Evolutionary conservation across 2,888 invertebrate genomes (phyloP).

Genomic region (Octonoba sinensis): DNA sequence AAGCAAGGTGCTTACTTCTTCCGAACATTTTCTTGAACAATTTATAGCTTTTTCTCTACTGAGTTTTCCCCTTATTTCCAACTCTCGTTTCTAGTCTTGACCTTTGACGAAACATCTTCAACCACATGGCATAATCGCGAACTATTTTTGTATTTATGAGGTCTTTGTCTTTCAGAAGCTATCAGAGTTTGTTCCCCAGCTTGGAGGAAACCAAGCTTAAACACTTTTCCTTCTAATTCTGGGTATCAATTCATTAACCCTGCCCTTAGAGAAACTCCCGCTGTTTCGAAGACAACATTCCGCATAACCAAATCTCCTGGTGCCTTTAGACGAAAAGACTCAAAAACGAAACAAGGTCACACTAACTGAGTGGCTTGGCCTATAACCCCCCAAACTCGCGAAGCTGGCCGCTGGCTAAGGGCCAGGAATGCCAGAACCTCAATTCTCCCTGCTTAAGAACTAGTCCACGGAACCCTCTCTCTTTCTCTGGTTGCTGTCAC

Average conservation of each 20-base stretch:
- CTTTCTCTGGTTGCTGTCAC: conserved; percentile 31
- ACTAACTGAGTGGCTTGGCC: conserved; percentile 42
- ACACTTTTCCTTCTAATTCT: not conserved
- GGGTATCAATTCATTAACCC: conserved; percentile 32
- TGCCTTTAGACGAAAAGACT: conserved; percentile 6
- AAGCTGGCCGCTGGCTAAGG: conserved; percentile 43
- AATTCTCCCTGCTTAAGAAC: conserved; percentile 39
- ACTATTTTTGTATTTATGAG: too few species aligned
- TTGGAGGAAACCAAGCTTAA: too few species aligned
- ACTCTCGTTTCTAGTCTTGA: too few species aligned
- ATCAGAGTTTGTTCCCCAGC: too few species aligned
- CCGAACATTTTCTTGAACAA: too few species aligned
- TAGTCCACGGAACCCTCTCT: conserved; percentile 48
- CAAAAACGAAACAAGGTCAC: conserved; percentile 49
- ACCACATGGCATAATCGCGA: too few species aligned
- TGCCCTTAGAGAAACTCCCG: conserved; percentile 30
- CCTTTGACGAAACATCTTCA: too few species aligned
- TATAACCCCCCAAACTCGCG: conserved; percentile 50
- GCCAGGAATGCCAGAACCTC: conserved; percentile 57
- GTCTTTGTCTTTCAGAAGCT: too few species aligned
- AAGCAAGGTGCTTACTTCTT: too few species aligned
- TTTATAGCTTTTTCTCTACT: too few species aligned
- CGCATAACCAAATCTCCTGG: not conserved
- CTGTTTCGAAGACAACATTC: too few species aligned
- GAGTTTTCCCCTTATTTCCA: too few species aligned